A percentile compares a stretch with the other conserved stretches of the same genome.
phyloP scores from a whole-genome alignment of 1,140 invertebrate genomes.

The Sycophaga agraensis region DNA sequence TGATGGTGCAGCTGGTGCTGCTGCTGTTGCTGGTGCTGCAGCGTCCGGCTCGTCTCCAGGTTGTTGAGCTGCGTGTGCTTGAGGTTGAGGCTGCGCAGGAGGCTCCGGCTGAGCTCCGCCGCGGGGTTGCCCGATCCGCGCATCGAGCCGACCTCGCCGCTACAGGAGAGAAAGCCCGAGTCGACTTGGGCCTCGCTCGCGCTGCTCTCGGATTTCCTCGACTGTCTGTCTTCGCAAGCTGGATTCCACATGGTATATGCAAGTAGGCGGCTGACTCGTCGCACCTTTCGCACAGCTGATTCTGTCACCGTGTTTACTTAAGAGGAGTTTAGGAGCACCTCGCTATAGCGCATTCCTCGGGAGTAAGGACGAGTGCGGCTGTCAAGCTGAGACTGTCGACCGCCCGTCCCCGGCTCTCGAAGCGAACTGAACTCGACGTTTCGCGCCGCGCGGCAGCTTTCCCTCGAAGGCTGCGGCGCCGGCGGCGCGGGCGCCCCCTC shows the following conservation, averaged over 20 bases:
- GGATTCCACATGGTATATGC: too few relatives aligned
- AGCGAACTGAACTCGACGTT: constrained; percentile 9
- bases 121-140: not conserved
- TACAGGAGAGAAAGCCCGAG: not conserved
- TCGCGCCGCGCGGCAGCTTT: not conserved
- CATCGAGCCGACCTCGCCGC: not conserved
- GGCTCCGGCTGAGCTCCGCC: not conserved
- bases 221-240: too few relatives aligned
- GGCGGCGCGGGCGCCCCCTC: too few relatives aligned
- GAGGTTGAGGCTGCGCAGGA: not conserved
- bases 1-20: too few relatives aligned
- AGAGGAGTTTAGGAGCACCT: too few relatives aligned
- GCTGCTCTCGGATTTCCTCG: not conserved
- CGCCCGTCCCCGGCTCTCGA: not conserved
- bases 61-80: constrained; percentile 8
- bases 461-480: not conserved
- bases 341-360: too few relatives aligned
- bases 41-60: not conserved
- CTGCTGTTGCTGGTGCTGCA: not conserved
- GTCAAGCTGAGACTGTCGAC: too few relatives aligned
- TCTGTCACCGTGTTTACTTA: too few relatives aligned
- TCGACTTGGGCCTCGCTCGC: not conserved
- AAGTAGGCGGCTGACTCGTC: too few relatives aligned
- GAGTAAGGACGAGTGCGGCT: too few relatives aligned
- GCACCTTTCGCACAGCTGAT: too few relatives aligned